Base-by-base conservation (phyloP, 2,113 vertebrate species). In the Nipponia nippon region DNA sequence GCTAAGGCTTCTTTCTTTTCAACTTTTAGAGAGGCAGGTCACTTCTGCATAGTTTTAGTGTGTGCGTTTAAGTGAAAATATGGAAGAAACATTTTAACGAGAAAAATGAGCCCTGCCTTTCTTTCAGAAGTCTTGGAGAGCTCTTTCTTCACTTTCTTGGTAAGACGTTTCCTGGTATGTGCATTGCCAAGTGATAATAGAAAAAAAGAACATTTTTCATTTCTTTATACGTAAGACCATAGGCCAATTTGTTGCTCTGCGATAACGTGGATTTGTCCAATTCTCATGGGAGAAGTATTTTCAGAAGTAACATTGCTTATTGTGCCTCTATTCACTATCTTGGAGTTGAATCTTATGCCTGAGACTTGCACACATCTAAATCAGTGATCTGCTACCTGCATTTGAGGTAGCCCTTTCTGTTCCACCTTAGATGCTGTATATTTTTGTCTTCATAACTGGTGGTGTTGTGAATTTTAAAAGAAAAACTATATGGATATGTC, bases 1-100 rank as follows among this genome's bases (percentile, higher is more conserved):
- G 87, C 72, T 77, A 80, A 78, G 52, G 7, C 56, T 79, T 75
- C 44, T 88, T 92, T 79, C 61, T 89, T 93, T 84, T 62, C 63
- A 75, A 0, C 65, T 82, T 86, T 49, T 29, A 70, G 58, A 77
- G 47, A 55, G 46, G 21, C 3, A 3, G 29, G 36, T 80, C 47
- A 81, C 49, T 82, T 72, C 47, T 89, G 47, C 30, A 9, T 90
- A 58, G 66, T 73, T 93, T 46, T 56, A 16, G 55, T 17, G 3
- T n/a, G 12, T 42, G 7, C 73, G 40, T 85, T 6, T 66, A 77
- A 75, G 50, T 65, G 52, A 82, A 91, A 93, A 91, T 72, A 55
- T 5, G 49, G 49, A 72, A 87, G 52, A 87, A 88, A 69, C 2
- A 15, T 67, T 92, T 95, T 87, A 27, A 58, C 0, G 5, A 67